A percentile compares a stretch with the other conserved stretches of the same genome.
Conservation (phyloP, 2,888 invertebrate genomes). For the Metallyticus violacea region DNA sequence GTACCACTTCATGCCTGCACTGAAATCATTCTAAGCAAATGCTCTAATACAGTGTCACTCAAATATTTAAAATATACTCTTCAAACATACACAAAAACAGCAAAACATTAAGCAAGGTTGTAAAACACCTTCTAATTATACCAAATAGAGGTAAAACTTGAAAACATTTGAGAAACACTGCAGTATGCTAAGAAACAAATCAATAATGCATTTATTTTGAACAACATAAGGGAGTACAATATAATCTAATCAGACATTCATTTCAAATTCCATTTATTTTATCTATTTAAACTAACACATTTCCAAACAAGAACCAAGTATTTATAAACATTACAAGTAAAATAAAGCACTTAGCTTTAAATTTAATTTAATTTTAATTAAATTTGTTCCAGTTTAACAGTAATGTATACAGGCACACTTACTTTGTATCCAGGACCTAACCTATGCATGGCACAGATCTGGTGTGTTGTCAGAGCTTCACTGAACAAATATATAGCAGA, state of each 20-base stretch:
- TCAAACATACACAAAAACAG: neutral
- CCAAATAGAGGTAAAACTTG: neutral
- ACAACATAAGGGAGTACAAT: neutral
- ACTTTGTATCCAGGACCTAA: constrained; percentile 99
- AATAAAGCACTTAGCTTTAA: neutral
- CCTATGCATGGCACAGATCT: constrained; percentile 97
- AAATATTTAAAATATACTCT: neutral
- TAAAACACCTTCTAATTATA: neutral
- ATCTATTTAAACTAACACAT: neutral
- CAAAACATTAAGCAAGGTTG: neutral
- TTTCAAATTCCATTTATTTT: neutral
- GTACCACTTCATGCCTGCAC: neutral
- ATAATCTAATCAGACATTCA: neutral
- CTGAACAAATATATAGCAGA: constrained; percentile 98
- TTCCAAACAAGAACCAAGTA: neutral
- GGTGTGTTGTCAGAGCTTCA: constrained; percentile 94
- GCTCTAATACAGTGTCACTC: neutral
- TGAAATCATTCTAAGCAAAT: neutral
- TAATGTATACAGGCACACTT: constrained; percentile 38
- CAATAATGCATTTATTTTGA: neutral
- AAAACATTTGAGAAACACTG: neutral
- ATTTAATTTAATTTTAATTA: neutral
- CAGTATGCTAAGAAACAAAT: neutral
- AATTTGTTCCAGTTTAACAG: neutral
- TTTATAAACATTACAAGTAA: neutral